These are phyloP conservation scores for Caenorhabditis tropicalis DNA, from an alignment of 1,140 invertebrate genomes.

Conservation along the genomic window DNA sequence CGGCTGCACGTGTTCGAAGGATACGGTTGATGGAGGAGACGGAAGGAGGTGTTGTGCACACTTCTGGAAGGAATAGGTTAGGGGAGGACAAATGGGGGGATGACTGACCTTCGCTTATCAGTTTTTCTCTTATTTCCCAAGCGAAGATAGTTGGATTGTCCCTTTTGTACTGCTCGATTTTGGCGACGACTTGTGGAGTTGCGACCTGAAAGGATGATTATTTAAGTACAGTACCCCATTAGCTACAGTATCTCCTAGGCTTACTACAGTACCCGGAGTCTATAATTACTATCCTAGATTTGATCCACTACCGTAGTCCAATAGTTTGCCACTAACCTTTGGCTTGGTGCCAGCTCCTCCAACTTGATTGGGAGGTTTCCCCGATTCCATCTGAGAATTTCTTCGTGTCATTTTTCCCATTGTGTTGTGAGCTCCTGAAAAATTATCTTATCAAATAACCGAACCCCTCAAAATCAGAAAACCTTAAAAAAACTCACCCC, in stretches of 20 bases:
- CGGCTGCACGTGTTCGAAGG: slow-evolving; percentile 68
- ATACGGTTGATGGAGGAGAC: slow-evolving; percentile 72
- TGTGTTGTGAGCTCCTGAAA: slow-evolving; percentile 55
- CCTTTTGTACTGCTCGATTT: slow-evolving; percentile 75
- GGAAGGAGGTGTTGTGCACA: slow-evolving; percentile 71
- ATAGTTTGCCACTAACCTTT: slow-evolving; percentile 60
- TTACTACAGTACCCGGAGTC: no score
- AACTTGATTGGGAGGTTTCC: not conserved
- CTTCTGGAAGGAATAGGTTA: slow-evolving; percentile 51
- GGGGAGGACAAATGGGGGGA: not conserved
- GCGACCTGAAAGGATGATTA: slow-evolving; percentile 78
- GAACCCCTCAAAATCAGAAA: not conserved
- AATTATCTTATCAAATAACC: not conserved
- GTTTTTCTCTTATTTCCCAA: slow-evolving; percentile 76
- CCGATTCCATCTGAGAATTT: not conserved
- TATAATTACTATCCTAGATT: no score
- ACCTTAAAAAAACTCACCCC: slow-evolving; percentile 55
- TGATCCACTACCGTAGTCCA: no score
- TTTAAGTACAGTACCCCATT: not conserved
- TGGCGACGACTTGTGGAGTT: slow-evolving; percentile 74
- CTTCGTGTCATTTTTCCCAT: slow-evolving; percentile 50
- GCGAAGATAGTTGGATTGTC: slow-evolving; percentile 76
- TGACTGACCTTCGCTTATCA: slow-evolving; percentile 73
- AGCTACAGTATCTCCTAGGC: not conserved
- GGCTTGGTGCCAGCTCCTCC: slow-evolving; percentile 63